These are phyloP conservation scores for Odontesthes bonariensis DNA, from an alignment of 2,113 vertebrate genomes.

Conservation along the genomic window DNA sequence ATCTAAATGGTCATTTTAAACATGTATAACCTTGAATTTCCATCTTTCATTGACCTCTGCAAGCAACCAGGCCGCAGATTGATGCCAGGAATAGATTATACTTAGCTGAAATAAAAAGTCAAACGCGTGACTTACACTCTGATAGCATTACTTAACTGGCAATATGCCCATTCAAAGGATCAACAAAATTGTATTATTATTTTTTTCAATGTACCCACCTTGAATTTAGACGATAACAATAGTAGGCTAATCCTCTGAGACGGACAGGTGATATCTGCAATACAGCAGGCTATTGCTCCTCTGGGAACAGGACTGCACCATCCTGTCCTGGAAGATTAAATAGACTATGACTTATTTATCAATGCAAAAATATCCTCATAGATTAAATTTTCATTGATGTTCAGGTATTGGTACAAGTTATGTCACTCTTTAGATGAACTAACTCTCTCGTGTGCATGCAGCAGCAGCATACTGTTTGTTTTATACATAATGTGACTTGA, in stretches of 20 bases:
- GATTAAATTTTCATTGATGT: constrained; percentile 54
- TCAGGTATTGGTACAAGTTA: constrained; percentile 23
- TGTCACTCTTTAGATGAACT: constrained; percentile 7
- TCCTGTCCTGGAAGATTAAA: constrained; percentile 56
- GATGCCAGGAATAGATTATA: constrained; percentile 42
- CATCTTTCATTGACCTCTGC: constrained; percentile 40
- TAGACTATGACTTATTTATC: constrained; percentile 73
- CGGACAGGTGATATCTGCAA: constrained; percentile 25
- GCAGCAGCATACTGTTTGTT: background rate
- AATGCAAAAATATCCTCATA: constrained; percentile 60
- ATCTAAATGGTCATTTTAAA: background rate
- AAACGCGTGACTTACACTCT: background rate
- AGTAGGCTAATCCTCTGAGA: background rate
- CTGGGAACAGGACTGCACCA: constrained; percentile 19
- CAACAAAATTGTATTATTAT: background rate
- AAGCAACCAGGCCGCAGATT: constrained; percentile 15
- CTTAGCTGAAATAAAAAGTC: background rate
- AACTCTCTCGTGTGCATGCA: constrained; percentile 3
- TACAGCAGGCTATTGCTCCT: constrained; percentile 15
- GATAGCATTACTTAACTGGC: background rate
- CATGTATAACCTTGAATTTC: background rate
- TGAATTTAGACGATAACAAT: background rate
- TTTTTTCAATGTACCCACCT: background rate
- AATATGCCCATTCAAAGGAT: background rate
- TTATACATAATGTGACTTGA: background rate